A percentile compares a stretch with the other conserved stretches of the same genome.
phyloP scores from a whole-genome alignment of 2,113 vertebrate genomes.

The Lepisosteus oculatus region DNA sequence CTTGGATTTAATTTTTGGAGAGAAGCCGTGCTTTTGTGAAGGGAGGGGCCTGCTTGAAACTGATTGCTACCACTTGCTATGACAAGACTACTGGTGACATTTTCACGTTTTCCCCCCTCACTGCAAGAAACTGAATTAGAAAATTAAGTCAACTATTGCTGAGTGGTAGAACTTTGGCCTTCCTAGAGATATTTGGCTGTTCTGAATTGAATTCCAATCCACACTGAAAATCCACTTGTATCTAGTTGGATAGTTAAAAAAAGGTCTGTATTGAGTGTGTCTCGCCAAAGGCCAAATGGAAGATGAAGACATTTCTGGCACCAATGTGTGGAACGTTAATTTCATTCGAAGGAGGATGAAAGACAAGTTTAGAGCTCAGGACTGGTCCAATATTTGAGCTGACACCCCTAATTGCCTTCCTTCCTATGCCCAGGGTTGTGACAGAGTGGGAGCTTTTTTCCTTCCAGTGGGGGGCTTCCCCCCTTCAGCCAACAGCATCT shows the following conservation, averaged over 20 bases:
- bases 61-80: background rate
- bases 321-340: background rate
- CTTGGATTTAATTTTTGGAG: slow-evolving; percentile 18
- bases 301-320: background rate
- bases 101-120: too few species aligned
- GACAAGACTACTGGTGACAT: too few species aligned
- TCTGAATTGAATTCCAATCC: too few species aligned
- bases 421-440: background rate
- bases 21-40: too few species aligned
- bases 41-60: background rate
- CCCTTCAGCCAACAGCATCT: background rate
- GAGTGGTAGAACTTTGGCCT: background rate
- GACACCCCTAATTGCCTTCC: background rate
- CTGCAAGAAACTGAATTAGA: background rate
- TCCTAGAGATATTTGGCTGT: background rate
- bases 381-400: background rate
- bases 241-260: too few species aligned
- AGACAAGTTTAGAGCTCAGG: background rate
- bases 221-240: too few species aligned
- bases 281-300: too few species aligned
- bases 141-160: background rate
- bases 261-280: too few species aligned
- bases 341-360: background rate
- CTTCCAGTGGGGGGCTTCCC: background rate
- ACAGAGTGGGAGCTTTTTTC: background rate